Conservation (phyloP, 2,888 invertebrate genomes). For the Prenolepis imparis region DNA sequence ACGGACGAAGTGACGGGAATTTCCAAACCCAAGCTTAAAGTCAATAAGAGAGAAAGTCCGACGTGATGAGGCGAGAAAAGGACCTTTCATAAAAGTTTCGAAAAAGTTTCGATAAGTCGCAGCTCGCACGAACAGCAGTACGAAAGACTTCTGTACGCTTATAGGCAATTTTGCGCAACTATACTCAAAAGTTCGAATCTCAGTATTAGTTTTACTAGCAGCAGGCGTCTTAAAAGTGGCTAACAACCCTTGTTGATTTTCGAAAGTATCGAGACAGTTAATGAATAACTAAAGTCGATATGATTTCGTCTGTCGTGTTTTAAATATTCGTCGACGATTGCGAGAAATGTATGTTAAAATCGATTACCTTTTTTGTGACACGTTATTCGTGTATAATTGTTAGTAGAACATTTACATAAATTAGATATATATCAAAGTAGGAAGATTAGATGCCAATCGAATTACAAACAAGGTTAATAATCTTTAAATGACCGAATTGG, state of each 20-base stretch:
- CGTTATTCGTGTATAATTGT: neutral
- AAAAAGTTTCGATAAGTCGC: constrained; percentile 75
- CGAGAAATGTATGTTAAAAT: neutral
- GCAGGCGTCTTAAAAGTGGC: constrained; percentile 5
- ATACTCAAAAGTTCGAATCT: constrained; percentile 65
- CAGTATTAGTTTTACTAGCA: constrained; percentile 55
- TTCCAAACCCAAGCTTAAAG: constrained; percentile 72
- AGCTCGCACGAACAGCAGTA: constrained; percentile 64
- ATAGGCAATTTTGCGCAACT: constrained; percentile 69
- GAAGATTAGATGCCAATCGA: too few species aligned
- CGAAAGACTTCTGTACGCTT: constrained; percentile 62
- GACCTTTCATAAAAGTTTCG: constrained; percentile 69
- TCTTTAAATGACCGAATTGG: too few species aligned
- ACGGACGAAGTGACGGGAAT: constrained; percentile 55
- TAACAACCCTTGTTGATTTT: neutral
- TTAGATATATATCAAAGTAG: too few species aligned
- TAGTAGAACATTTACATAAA: neutral
- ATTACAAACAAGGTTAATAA: too few species aligned
- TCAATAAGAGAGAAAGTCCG: constrained; percentile 76
- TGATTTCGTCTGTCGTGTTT: neutral
- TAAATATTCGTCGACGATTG: neutral
- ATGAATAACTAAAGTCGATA: constrained; percentile 23
- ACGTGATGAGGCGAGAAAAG: constrained; percentile 72
- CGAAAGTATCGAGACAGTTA: neutral
- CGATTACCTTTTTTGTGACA: neutral